Conservation (phyloP, 92 coral and sea anemone genomes). For the Scolanthus callimorphus region DNA sequence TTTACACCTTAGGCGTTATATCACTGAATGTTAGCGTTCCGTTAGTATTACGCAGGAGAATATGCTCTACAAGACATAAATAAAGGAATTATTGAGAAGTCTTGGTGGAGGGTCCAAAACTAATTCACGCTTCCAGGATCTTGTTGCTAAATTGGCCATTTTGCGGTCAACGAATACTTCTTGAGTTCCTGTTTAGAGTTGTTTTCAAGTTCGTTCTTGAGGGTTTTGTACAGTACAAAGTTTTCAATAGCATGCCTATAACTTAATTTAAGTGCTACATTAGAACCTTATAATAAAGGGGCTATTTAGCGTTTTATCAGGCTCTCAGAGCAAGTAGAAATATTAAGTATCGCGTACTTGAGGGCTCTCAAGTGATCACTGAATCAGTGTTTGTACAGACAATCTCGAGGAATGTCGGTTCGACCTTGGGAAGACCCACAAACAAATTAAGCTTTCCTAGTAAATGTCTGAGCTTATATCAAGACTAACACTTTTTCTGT, state of each 20-base stretch:
- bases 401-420: neutral
- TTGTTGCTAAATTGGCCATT: neutral
- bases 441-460: neutral
- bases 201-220: too few relatives aligned
- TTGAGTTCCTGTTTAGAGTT: neutral
- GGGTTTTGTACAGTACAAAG: too few relatives aligned
- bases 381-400: neutral
- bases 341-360: neutral
- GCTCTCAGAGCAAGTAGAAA: neutral
- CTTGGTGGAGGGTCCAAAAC: neutral
- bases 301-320: neutral
- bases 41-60: too few relatives aligned
- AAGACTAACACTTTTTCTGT: too few relatives aligned
- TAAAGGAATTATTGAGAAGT: neutral
- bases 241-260: neutral
- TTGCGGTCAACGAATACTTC: neutral
- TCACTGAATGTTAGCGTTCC: too few relatives aligned
- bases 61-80: neutral
- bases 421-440: neutral
- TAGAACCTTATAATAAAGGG: neutral
- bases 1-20: too few relatives aligned
- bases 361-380: neutral
- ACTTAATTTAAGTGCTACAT: neutral
- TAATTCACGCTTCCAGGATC: neutral
- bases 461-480: too few relatives aligned